Evolutionary conservation across 2,888 invertebrate genomes (phyloP).

Genomic region (Cheilosia urbana): DNA sequence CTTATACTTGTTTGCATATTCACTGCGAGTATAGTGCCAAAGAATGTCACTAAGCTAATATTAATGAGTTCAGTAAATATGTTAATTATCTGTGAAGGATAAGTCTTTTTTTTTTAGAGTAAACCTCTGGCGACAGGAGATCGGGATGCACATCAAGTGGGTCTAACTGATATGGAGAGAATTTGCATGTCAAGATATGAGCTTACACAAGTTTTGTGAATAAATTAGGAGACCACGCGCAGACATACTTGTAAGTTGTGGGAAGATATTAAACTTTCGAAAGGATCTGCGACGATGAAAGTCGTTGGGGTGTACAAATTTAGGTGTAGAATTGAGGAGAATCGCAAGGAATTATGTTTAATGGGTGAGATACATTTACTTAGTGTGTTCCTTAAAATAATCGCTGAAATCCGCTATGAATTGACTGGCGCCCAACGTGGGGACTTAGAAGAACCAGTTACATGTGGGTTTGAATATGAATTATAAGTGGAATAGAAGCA

Average conservation of each 20-base stretch:
- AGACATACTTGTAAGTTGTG: background rate
- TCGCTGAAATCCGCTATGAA: no score
- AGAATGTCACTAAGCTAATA: constrained; percentile 55
- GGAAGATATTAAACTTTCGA: background rate
- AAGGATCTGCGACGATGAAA: no score
- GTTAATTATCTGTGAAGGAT: constrained; percentile 34
- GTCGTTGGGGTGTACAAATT: no score
- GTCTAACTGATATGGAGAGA: no score
- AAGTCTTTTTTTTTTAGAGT: background rate
- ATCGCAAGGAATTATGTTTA: no score
- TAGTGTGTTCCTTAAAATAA: no score
- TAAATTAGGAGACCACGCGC: background rate
- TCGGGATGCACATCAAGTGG: background rate
- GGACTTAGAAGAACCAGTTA: no score
- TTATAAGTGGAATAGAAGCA: no score
- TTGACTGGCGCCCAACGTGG: no score
- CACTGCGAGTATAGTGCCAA: background rate
- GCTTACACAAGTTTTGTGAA: constrained; percentile 5
- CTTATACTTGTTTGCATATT: constrained; percentile 13
- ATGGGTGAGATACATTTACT: no score
- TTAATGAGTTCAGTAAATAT: constrained; percentile 62
- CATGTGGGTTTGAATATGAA: no score
- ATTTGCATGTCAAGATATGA: background rate
- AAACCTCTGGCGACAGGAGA: background rate
- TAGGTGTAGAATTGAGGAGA: no score